Conservation (phyloP, 2,113 vertebrate species). For the Gavia stellata region DNA sequence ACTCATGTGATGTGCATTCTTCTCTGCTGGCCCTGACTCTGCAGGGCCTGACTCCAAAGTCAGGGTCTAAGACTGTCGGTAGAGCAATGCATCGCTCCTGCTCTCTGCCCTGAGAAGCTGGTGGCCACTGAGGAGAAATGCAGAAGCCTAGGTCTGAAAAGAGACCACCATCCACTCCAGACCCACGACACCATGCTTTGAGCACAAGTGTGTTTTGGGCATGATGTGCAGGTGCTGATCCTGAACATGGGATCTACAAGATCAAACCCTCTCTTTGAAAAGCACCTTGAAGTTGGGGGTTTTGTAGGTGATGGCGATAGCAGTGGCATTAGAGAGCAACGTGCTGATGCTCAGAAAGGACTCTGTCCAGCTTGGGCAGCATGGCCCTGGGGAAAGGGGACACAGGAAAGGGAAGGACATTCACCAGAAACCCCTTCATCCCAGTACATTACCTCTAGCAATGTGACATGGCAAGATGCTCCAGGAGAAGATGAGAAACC, state of each 20-base stretch:
- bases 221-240: neutral
- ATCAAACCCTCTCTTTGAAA: neutral
- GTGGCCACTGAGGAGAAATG: neutral
- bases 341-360: neutral
- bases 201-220: neutral
- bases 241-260: neutral
- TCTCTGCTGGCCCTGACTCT: neutral
- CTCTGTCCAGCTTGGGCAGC: neutral
- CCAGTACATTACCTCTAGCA: neutral
- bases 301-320: neutral
- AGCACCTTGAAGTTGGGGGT: neutral
- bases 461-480: neutral
- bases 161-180: no score
- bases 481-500: neutral
- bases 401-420: neutral
- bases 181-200: neutral
- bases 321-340: neutral
- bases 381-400: no score
- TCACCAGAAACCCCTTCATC: neutral
- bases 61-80: neutral
- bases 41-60: neutral
- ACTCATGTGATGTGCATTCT: neutral
- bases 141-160: neutral
- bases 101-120: neutral
- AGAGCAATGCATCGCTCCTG: neutral